Evolutionary conservation across 2,113 vertebrate species (phyloP).

Genomic region (Vulpes lagopus): DNA sequence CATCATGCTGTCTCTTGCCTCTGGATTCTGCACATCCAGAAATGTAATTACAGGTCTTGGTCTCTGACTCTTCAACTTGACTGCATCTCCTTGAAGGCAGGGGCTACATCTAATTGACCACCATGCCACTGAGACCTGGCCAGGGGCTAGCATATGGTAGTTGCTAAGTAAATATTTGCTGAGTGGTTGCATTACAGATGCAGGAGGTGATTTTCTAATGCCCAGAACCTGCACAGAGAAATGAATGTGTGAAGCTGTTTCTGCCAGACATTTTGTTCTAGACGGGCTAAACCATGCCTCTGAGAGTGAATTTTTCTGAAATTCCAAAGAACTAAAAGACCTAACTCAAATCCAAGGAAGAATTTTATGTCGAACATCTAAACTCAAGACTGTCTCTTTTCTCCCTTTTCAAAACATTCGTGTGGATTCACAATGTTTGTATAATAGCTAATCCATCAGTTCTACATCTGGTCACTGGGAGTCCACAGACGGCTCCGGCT

Average conservation of each 20-base stretch:
- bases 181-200: not conserved
- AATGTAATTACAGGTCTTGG: conserved; percentile 17
- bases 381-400: not conserved
- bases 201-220: not conserved
- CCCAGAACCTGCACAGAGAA: not conserved
- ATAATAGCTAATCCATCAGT: not conserved
- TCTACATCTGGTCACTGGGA: not conserved
- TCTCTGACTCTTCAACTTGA: not conserved
- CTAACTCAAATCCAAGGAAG: not conserved
- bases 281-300: too few species aligned
- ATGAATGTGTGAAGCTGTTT: not conserved
- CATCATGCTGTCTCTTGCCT: not conserved
- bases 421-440: not conserved
- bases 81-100: not conserved
- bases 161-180: conserved; percentile 50
- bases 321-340: not conserved
- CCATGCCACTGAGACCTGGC: not conserved
- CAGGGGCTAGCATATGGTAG: not conserved
- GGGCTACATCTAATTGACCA: not conserved
- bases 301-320: not conserved
- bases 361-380: not conserved
- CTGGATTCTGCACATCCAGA: conserved; percentile 26
- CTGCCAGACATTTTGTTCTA: not conserved
- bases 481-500: not conserved
- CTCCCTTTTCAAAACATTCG: not conserved